Conservation (phyloP, 2,113 vertebrate genomes). For the Varanus salvator region DNA sequence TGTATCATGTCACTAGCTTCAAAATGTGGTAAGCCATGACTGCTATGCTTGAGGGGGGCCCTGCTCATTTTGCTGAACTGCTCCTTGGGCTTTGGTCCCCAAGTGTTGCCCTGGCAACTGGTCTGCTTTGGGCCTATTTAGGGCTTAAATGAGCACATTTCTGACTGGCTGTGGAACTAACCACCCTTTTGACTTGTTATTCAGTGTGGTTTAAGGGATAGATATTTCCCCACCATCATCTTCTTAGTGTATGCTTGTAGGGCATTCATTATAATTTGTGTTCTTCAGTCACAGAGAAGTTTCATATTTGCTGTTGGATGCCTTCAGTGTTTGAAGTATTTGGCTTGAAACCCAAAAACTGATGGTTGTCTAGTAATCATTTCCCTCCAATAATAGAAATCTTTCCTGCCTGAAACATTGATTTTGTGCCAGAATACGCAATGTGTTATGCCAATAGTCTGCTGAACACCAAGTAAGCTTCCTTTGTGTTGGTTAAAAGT, state of each 20-base stretch:
- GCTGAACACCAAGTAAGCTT: background rate
- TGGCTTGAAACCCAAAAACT: background rate
- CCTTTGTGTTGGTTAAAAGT: background rate
- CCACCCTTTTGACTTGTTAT: background rate
- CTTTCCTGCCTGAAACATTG: slow-evolving; percentile 10
- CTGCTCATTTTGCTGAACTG: background rate
- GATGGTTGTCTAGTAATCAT: background rate
- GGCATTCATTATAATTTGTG: background rate
- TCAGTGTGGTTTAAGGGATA: background rate
- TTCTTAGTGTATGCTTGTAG: background rate
- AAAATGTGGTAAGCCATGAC: background rate
- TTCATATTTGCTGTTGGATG: slow-evolving; percentile 3
- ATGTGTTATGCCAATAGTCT: slow-evolving; percentile 34
- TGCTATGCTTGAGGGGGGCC: background rate
- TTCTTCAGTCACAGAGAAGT: background rate
- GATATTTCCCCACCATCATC: background rate
- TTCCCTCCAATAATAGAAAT: background rate
- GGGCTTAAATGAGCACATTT: background rate
- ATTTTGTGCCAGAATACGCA: slow-evolving; percentile 14
- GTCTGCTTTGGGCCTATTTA: background rate
- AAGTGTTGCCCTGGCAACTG: background rate
- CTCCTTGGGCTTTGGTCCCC: background rate
- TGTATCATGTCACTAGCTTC: background rate
- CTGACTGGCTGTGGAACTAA: background rate
- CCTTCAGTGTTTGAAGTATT: background rate